Conservation (phyloP, 2,113 vertebrate genomes). For the Neodon shergylaensis region DNA sequence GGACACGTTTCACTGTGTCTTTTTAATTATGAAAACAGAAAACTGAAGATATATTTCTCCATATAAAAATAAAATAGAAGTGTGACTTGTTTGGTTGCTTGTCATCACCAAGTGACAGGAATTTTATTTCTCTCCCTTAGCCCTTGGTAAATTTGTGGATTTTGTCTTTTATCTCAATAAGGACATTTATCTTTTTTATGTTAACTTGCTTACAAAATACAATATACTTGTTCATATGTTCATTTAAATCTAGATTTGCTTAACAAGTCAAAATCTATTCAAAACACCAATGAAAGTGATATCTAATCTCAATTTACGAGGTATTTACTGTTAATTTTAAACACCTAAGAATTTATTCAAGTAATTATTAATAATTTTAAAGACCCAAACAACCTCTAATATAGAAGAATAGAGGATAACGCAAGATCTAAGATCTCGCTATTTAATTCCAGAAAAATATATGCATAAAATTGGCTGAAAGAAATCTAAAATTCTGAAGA, state of each 20-base stretch:
- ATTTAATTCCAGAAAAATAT: slow-evolving; percentile 65
- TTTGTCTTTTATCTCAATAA: background rate
- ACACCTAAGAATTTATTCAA: background rate
- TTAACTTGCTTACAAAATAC: background rate
- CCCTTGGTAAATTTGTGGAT: background rate
- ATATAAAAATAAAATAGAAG: slow-evolving; percentile 25
- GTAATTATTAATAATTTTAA: background rate
- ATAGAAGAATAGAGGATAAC: background rate
- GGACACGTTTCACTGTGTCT: slow-evolving; percentile 39
- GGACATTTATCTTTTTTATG: background rate
- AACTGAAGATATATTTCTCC: slow-evolving; percentile 33
- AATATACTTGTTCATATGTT: background rate
- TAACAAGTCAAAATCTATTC: slow-evolving; percentile 30
- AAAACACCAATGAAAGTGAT: background rate
- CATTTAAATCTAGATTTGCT: slow-evolving; percentile 34
- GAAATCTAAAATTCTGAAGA: slow-evolving; percentile 57
- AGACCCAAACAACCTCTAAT: background rate
- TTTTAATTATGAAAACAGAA: slow-evolving; percentile 47
- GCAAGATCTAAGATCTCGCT: background rate
- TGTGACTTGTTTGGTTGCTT: background rate
- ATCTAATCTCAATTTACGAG: slow-evolving; percentile 41
- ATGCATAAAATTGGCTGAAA: slow-evolving; percentile 29
- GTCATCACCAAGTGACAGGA: background rate
- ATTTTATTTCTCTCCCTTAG: background rate
- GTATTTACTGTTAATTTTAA: background rate